Evolutionary conservation across 2,888 invertebrate species (phyloP), one percentile per base, ranked within the genome.

Genomic region (Saturnia japonica): DNA sequence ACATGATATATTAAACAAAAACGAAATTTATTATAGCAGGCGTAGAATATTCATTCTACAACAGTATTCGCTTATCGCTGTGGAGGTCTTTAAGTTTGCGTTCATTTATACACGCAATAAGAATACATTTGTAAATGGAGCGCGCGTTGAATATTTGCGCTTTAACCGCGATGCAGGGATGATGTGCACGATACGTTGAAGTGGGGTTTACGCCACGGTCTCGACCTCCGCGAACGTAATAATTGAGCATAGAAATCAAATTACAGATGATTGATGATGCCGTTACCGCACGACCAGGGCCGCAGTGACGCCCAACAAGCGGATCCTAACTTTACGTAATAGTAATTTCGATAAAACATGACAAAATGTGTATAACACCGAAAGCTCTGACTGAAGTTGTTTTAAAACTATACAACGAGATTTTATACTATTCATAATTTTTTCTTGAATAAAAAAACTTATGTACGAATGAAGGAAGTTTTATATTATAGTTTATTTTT

Each of bases 181-280:
- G 80, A 80, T 82, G 80, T 78, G 80, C 81, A 80, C 77, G 75
- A 82, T 82, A 87, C 84, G 80, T 85, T 86, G 86, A 87, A 90
- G 84, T 84, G 80, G 84, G 86, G 86, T 86, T 85, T 84, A 85
- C 34, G 34, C 34, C 85, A 84, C 86, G 83, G 85, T 78, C 80
- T 81, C 91, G 93, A 93, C 90, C 92, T 91, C 91, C 87, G 90
- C 89, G 89, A 89, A 92, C 91, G 91, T 89, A 93, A 93, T 94
- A 94, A 94, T 93, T 94, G 94, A 93, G 91, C 91, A 92, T 93
- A 93, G 93, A 93, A 94, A 94, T 93, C 93, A 93, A 93, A 94
- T 94, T 93, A 93, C 89, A 89, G 91, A 93, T 90, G 93, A 94
- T 94, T 93, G 93, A 93, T 90, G 91, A 92, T 93, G 87, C 93